Conservation (phyloP, 92 coral and sea anemone species). For the Montipora capitata region DNA sequence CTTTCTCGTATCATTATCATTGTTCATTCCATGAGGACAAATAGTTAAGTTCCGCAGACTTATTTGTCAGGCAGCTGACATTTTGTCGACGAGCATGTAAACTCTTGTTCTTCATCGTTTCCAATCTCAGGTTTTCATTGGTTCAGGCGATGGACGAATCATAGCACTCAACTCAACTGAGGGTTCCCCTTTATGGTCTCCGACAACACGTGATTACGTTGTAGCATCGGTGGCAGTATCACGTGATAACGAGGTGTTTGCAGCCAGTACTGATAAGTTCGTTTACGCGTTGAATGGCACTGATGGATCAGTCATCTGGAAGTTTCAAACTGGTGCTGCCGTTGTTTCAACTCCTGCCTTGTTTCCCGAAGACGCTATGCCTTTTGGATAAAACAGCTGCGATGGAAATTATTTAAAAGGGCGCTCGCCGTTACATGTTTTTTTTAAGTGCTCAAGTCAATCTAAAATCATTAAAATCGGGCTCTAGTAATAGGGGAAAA, state of each 20-base stretch:
- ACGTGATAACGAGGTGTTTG: slow-evolving; percentile 80
- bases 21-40: too few relatives aligned
- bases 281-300: slow-evolving; percentile 83
- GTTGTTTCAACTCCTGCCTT: slow-evolving; percentile 79
- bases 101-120: neutral
- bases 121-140: slow-evolving; percentile 72
- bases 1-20: too few relatives aligned
- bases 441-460: too few relatives aligned
- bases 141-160: slow-evolving; percentile 91
- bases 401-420: too few relatives aligned
- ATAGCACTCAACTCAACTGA: slow-evolving; percentile 84
- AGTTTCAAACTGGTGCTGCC: slow-evolving; percentile 84
- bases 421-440: too few relatives aligned
- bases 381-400: slow-evolving; percentile 28
- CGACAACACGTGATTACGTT: slow-evolving; percentile 84
- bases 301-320: slow-evolving; percentile 89
- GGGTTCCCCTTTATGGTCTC: slow-evolving; percentile 84
- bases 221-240: slow-evolving; percentile 82
- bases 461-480: too few relatives aligned
- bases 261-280: slow-evolving; percentile 82
- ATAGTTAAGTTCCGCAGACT: too few relatives aligned
- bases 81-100: neutral
- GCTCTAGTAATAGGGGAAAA: too few relatives aligned
- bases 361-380: slow-evolving; percentile 72
- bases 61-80: neutral